phyloP scores from a whole-genome alignment of 2,888 invertebrate genomes.

The Sinohyriopsis cumingii region DNA sequence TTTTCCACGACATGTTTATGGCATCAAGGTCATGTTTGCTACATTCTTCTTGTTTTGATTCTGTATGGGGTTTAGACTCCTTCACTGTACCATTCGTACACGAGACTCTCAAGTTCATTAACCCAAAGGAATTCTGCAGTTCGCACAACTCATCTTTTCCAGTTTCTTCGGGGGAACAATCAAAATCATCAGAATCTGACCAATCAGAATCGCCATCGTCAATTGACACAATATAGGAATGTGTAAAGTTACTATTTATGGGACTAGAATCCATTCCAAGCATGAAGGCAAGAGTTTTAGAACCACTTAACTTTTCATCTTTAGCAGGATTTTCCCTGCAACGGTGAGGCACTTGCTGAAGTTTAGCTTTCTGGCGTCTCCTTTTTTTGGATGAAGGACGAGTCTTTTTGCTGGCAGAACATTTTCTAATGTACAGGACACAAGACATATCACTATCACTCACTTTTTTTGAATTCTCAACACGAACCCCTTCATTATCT shows the following conservation, averaged over 20 bases:
- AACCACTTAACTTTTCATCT: conserved; percentile 3
- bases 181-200: conserved; percentile 13
- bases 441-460: neutral
- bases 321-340: conserved; percentile 2
- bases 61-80: conserved; percentile 2
- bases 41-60: neutral
- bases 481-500: too few species aligned
- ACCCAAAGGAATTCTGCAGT: too few species aligned
- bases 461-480: too few species aligned
- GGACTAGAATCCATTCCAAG: conserved; percentile 29
- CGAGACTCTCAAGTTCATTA: conserved; percentile 24
- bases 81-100: neutral
- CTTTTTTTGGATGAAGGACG: conserved; percentile 43
- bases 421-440: conserved; percentile 27
- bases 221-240: conserved; percentile 33
- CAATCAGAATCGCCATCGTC: conserved; percentile 34
- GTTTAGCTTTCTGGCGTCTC: conserved; percentile 31
- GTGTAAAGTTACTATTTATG: conserved; percentile 6
- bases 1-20: conserved; percentile 42
- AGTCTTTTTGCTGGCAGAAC: conserved; percentile 16
- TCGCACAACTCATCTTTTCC: too few species aligned
- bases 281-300: conserved; percentile 29
- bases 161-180: too few species aligned
- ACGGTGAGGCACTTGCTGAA: conserved; percentile 3
- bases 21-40: conserved; percentile 19